Conservation (phyloP, 2,113 vertebrate species). For the human (Homo sapiens) region GRCh38 chr6:151823001-151823500, state of each 20-base stretch:
- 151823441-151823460: no score
- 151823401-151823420: neutral
- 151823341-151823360: neutral
- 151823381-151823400: neutral
- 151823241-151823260: neutral
- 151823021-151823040: neutral
- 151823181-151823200: neutral
- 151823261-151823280: neutral
- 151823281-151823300: neutral
- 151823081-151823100: neutral
- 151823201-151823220: neutral
- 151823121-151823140: constrained; percentile 20
- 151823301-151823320: neutral
- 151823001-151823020: neutral
- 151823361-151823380: neutral
- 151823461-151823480: no score
- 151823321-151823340: neutral
- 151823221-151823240: neutral
- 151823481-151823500: no score
- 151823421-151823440: no score
- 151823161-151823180: constrained; percentile 36
- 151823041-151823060: neutral
- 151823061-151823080: neutral
- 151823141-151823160: neutral
- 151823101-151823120: neutral